Percentiles rank a stretch among this genome's conserved stretches.
Evolutionary conservation across 2,797 vertebrate genomes (phyloP).

Genomic region (Coregonus ussuriensis): DNA sequence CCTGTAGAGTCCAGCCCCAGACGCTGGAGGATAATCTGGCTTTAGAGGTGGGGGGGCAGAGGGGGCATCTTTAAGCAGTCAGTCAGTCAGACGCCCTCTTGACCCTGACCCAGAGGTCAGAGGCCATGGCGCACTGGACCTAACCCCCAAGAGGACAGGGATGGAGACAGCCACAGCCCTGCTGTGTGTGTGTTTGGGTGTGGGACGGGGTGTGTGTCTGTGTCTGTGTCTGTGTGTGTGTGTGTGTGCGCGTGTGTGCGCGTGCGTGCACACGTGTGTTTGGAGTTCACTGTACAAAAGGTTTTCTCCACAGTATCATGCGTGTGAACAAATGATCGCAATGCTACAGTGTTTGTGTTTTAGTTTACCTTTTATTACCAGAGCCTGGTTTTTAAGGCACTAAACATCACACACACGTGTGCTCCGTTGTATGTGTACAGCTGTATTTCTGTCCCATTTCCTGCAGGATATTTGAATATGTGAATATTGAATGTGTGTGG

Average conservation of each 20-base stretch:
- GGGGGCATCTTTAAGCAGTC: background rate
- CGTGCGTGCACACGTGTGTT: background rate
- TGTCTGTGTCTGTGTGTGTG: background rate
- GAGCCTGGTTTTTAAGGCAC: background rate
- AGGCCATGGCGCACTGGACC: background rate
- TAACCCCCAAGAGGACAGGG: background rate
- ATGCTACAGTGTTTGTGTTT: background rate
- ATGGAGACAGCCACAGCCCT: background rate
- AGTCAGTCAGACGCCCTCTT: background rate
- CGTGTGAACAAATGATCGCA: background rate
- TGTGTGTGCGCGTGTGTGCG: background rate
- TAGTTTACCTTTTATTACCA: background rate
- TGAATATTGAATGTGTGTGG: constrained; percentile 55
- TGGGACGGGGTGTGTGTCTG: background rate
- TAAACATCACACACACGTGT: background rate
- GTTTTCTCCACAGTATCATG: background rate
- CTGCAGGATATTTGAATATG: constrained; percentile 61
- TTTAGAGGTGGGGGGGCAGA: background rate
- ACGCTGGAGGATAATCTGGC: background rate
- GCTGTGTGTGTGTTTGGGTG: constrained; percentile 10
- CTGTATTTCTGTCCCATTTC: constrained; percentile 34
- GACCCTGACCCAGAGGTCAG: background rate
- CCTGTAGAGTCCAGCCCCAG: background rate
- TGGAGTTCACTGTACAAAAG: background rate
- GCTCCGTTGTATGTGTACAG: constrained; percentile 18